phyloP scores from a whole-genome alignment of 2,113 vertebrate species.

The Cyphomyrus plagiostoma region DNA sequence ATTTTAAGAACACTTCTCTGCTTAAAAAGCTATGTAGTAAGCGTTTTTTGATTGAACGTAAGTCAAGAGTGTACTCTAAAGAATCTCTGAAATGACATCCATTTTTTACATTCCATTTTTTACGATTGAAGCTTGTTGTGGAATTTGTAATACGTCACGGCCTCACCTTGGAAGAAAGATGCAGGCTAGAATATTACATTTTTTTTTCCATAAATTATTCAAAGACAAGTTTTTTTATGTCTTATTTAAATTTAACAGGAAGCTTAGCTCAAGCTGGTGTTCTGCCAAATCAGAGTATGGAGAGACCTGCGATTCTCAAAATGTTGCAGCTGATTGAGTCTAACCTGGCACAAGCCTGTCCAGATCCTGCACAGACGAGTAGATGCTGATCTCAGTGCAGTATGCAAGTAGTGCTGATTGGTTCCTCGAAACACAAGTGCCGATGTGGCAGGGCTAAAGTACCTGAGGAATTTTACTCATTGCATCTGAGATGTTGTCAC shows the following conservation, averaged over 20 bases:
- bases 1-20: neutral
- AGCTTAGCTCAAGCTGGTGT: neutral
- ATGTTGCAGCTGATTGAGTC: neutral
- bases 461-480: neutral
- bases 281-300: too few species aligned
- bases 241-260: neutral
- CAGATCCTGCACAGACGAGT: neutral
- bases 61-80: neutral
- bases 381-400: neutral
- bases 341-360: neutral
- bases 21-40: neutral
- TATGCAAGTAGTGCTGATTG: neutral
- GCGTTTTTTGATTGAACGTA: neutral
- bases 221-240: neutral
- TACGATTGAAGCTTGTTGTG: neutral
- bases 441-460: neutral
- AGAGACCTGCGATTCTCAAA: neutral
- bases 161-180: neutral
- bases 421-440: neutral
- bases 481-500: neutral
- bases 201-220: neutral
- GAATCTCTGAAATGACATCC: neutral
- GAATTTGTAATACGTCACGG: neutral
- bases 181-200: neutral
- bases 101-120: neutral